A percentile compares a stretch with the other conserved stretches of the same genome.
These are phyloP conservation scores for Sporophila hypoxantha DNA, from an alignment of 2,113 vertebrate species.

Conservation along the genomic window DNA sequence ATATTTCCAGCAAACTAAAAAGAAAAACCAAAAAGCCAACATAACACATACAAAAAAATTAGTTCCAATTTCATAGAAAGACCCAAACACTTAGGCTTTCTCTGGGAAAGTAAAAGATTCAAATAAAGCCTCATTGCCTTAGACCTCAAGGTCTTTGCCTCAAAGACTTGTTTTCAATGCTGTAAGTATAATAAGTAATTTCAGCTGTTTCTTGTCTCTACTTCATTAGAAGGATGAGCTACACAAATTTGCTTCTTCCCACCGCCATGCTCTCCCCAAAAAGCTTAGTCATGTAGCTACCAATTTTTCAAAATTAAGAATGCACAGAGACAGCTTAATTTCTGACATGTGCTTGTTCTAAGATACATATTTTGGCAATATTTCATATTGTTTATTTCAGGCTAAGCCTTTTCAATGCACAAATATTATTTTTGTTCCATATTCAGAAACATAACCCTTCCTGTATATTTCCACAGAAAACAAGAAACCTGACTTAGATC, in stretches of 20 bases:
- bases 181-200: background rate
- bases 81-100: background rate
- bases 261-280: fast-evolving
- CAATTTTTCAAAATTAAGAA: background rate
- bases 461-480: background rate
- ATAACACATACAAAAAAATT: background rate
- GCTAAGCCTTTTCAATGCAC: background rate
- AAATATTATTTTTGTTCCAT: background rate
- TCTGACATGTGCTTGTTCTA: background rate
- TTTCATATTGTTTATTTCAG: background rate
- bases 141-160: background rate
- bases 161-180: background rate
- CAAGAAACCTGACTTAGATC: background rate
- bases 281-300: background rate
- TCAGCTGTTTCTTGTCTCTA: background rate
- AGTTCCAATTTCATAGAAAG: background rate
- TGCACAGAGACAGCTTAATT: background rate
- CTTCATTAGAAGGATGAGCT: background rate
- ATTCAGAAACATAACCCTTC: background rate
- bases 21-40: background rate
- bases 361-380: background rate
- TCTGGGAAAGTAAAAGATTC: background rate
- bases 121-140: background rate
- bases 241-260: background rate
- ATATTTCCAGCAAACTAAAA: background rate